phyloP scores from a whole-genome alignment of 2,888 invertebrate species.

The Chrysina gloriosa region DNA sequence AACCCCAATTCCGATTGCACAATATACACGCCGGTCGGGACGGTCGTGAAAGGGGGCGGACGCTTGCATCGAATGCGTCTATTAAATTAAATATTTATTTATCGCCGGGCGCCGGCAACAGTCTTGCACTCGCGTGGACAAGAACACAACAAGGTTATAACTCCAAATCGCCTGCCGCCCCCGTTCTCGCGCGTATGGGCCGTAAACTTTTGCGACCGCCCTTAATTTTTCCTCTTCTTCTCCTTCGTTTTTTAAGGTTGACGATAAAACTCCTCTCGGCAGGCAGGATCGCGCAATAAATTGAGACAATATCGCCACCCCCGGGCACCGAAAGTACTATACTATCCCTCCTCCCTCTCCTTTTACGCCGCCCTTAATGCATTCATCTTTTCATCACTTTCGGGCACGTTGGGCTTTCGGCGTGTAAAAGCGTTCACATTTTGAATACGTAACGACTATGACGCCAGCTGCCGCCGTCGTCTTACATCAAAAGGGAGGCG shows the following conservation, averaged over 20 bases:
- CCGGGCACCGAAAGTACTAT: background rate
- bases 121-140: constrained; percentile 17
- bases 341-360: background rate
- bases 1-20: constrained; percentile 29
- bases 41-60: no score
- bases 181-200: background rate
- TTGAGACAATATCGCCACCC: constrained; percentile 20
- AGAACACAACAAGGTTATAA: constrained; percentile 21
- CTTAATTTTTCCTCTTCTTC: constrained; percentile 20
- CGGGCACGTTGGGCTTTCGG: background rate
- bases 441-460: constrained; percentile 32
- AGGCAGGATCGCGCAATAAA: constrained; percentile 10
- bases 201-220: constrained; percentile 28
- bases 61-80: constrained; percentile 27
- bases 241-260: background rate
- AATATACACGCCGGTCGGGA: no score
- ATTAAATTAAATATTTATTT: constrained; percentile 26
- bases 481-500: constrained; percentile 4
- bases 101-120: background rate
- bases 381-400: constrained; percentile 31
- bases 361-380: constrained; percentile 12
- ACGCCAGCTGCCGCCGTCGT: constrained; percentile 7
- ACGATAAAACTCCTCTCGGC: constrained; percentile 24
- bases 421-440: constrained; percentile 38
- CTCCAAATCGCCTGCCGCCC: background rate